phyloP scores from a whole-genome alignment of 2,797 vertebrate genomes.

The Otus scops region DNA sequence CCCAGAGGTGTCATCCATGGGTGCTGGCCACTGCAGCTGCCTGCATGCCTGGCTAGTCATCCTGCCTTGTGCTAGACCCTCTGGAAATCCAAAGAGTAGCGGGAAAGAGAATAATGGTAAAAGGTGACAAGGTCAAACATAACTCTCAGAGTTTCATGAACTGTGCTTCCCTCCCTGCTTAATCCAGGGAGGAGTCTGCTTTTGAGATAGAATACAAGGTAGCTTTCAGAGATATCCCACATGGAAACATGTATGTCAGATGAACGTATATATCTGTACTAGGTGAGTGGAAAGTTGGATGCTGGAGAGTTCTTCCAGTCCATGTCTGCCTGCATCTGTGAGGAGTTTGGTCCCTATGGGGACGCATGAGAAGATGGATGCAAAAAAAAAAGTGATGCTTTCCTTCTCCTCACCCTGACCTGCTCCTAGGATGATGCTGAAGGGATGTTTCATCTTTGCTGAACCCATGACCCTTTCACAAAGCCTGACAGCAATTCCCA shows the following conservation, averaged over 20 bases:
- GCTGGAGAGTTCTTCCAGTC: background rate
- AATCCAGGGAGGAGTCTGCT: background rate
- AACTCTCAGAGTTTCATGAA: background rate
- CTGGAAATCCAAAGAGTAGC: background rate
- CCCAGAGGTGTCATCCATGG: background rate
- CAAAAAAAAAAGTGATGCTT: background rate
- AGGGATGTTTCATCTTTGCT: background rate
- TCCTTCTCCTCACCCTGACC: background rate
- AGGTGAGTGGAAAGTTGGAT: background rate
- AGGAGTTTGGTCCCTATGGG: background rate
- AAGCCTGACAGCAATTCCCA: background rate
- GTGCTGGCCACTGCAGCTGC: background rate
- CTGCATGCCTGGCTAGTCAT: fast-evolving
- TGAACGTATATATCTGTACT: background rate
- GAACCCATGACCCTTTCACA: background rate
- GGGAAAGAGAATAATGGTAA: background rate
- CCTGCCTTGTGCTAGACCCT: background rate
- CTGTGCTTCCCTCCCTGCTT: background rate
- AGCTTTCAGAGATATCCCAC: background rate
- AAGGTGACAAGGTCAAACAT: background rate
- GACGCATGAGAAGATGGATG: background rate
- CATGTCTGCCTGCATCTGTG: background rate
- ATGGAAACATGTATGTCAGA: background rate
- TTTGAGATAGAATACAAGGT: background rate
- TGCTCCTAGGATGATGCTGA: background rate